A percentile compares a stretch with the other conserved stretches of the same genome.
Evolutionary conservation across 1,140 invertebrate genomes (phyloP).

Genomic region (Zelostemma sp.): DNA sequence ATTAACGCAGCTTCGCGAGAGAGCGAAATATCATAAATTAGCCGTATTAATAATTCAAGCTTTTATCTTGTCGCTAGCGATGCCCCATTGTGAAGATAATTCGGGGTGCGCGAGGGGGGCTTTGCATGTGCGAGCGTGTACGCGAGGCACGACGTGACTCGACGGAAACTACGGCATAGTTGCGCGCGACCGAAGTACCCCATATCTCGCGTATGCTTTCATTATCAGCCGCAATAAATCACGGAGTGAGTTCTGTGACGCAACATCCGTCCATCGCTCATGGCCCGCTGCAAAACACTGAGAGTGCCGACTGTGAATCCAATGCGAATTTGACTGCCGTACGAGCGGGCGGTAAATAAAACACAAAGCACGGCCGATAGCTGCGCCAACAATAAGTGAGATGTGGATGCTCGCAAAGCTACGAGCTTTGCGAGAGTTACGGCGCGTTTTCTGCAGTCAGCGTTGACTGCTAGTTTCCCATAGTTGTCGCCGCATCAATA

Average conservation of each 20-base stretch:
- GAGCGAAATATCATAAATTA: slow-evolving; percentile 54
- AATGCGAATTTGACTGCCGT: slow-evolving; percentile 39
- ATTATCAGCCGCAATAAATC: slow-evolving; percentile 69
- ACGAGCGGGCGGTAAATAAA: slow-evolving; percentile 49
- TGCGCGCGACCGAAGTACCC: slow-evolving; percentile 37
- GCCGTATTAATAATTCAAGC: slow-evolving; percentile 62
- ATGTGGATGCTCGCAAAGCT: not conserved
- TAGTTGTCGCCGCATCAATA: too few species aligned
- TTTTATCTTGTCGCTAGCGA: slow-evolving; percentile 55
- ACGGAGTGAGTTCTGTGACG: slow-evolving; percentile 55
- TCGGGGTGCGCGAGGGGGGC: slow-evolving; percentile 32
- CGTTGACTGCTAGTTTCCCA: not conserved
- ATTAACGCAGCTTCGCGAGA: slow-evolving; percentile 8
- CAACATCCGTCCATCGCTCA: slow-evolving; percentile 66
- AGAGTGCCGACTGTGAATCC: slow-evolving; percentile 32
- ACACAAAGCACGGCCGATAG: slow-evolving; percentile 40
- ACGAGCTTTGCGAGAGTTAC: not conserved
- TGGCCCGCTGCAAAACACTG: slow-evolving; percentile 58
- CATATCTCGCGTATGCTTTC: slow-evolving; percentile 64
- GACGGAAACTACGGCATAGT: slow-evolving; percentile 59
- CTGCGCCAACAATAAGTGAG: slow-evolving; percentile 35
- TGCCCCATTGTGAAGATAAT: slow-evolving; percentile 58
- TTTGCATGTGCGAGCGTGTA: slow-evolving; percentile 25
- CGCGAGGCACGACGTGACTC: slow-evolving; percentile 45
- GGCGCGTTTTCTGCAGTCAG: not conserved